Percentiles rank a stretch among this genome's conserved stretches.
Evolutionary conservation across 2,888 invertebrate species (phyloP).

Genomic region (Auanema freiburgensis): DNA sequence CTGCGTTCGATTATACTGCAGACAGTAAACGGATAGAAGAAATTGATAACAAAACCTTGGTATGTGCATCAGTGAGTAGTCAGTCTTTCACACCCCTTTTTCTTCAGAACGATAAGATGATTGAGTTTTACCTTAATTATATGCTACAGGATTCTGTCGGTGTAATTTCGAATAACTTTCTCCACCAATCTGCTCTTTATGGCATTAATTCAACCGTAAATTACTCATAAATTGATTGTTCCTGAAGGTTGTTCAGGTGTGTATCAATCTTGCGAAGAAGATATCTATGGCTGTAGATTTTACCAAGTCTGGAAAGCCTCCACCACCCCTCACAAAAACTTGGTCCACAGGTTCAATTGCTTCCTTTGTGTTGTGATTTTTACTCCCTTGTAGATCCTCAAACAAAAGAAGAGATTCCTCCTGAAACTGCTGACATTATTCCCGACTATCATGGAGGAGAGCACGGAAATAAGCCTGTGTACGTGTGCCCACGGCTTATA

Average conservation of each 20-base stretch:
- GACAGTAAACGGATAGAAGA: conserved; percentile 4
- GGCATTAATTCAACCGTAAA: conserved; percentile 51
- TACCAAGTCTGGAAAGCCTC: conserved; percentile 40
- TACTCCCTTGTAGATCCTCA: conserved; percentile 3
- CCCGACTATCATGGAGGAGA: conserved; percentile 39
- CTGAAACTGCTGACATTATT: conserved; percentile 34
- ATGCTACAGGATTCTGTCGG: conserved; percentile 64
- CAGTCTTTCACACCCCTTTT: neutral
- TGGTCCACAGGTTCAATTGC: conserved; percentile 22
- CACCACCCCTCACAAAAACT: conserved; percentile 25
- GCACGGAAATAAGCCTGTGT: conserved; percentile 34
- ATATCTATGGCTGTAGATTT: conserved; percentile 63
- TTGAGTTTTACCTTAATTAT: conserved; percentile 64
- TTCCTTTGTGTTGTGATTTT: neutral
- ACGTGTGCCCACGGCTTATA: conserved; percentile 32
- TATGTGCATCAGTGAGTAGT: neutral
- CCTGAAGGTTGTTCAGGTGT: conserved; percentile 29
- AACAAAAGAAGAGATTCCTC: conserved; percentile 31
- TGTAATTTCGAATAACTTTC: conserved; percentile 62
- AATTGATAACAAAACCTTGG: neutral
- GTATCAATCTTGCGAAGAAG: conserved; percentile 56
- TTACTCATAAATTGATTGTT: neutral
- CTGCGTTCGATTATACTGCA: conserved; percentile 49
- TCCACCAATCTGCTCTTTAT: conserved; percentile 63
- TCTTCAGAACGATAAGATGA: conserved; percentile 42